Evolutionary conservation across 2,888 invertebrate genomes (phyloP).

Genomic region (Coelogynopora nodosa): DNA sequence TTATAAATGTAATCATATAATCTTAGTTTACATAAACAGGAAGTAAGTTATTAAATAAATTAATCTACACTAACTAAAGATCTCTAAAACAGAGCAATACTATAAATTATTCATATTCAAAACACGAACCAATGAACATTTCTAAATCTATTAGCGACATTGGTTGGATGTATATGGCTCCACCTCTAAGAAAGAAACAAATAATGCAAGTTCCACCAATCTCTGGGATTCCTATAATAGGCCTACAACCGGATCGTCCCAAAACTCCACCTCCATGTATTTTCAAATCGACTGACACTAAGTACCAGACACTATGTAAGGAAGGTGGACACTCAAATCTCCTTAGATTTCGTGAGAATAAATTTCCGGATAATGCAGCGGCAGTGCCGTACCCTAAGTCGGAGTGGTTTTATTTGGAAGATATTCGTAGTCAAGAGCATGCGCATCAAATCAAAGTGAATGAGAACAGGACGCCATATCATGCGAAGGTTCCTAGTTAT

Average conservation of each 20-base stretch:
- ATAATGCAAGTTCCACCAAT: background rate
- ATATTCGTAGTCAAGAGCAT: background rate
- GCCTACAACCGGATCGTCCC: background rate
- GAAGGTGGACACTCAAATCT: background rate
- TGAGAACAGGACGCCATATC: no score
- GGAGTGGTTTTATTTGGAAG: background rate
- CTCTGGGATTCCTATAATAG: background rate
- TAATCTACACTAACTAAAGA: background rate
- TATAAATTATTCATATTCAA: background rate
- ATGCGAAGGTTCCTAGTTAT: no score
- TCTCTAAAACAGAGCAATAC: background rate
- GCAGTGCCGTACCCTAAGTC: background rate
- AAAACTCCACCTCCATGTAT: background rate
- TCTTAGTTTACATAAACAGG: no score
- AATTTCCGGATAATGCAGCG: background rate
- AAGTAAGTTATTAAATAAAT: background rate
- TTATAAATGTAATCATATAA: no score
- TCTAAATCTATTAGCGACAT: background rate
- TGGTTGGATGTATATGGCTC: background rate
- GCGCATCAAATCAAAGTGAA: no score
- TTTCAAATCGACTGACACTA: background rate
- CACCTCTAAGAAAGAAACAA: background rate
- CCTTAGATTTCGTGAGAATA: background rate
- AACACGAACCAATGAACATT: background rate
- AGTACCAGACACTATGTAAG: background rate